These are phyloP conservation scores for Mylabris sibirica DNA, from an alignment of 2,888 invertebrate species.

Conservation along the genomic window DNA sequence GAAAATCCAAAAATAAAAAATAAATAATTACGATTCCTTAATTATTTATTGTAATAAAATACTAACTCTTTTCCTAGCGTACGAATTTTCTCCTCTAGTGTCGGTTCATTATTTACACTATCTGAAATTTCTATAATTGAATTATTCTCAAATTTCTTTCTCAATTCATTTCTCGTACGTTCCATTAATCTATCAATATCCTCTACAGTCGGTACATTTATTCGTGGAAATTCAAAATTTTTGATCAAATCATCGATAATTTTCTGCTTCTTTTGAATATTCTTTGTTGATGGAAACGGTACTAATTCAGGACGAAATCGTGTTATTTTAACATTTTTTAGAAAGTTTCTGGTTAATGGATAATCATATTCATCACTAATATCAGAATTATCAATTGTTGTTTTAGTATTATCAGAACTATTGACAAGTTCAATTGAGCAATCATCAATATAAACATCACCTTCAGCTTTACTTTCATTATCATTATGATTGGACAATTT, in stretches of 20 bases:
- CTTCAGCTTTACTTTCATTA: neutral
- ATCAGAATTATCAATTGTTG: neutral
- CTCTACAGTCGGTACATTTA: neutral
- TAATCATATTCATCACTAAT: neutral
- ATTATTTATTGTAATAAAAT: too few relatives aligned
- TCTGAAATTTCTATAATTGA: constrained; percentile 16
- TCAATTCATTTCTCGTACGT: constrained; percentile 18
- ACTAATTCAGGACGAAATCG: neutral
- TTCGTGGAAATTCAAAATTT: neutral
- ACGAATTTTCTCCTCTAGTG: constrained; percentile 26
- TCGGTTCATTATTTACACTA: neutral
- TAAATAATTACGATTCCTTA: neutral
- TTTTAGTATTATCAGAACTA: neutral
- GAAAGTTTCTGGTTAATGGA: neutral
- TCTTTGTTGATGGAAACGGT: neutral
- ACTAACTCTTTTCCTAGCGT: constrained; percentile 31
- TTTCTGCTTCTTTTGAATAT: neutral
- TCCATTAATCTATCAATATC: neutral
- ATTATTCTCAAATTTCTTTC: constrained; percentile 21
- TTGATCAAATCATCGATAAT: neutral
- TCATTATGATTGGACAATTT: neutral
- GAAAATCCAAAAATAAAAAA: constrained; percentile 23
- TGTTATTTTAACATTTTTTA: neutral
- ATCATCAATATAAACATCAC: neutral
- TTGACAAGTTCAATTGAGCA: neutral